Percentiles rank a stretch among this genome's conserved stretches.
These are phyloP conservation scores for Callimorpha dominula DNA, from an alignment of 2,888 invertebrate species.

Conservation along the genomic window DNA sequence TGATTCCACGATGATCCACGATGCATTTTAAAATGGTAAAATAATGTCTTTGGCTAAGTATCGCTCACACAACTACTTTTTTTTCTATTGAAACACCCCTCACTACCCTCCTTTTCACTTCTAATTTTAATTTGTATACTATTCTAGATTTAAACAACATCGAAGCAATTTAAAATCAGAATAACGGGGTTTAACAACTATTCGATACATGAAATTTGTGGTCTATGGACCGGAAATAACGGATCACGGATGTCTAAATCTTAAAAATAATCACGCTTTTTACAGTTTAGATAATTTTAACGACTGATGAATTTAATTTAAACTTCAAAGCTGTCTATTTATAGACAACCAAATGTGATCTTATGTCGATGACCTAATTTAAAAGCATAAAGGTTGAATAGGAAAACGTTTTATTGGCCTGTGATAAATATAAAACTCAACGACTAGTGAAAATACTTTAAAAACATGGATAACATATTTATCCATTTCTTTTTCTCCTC, in stretches of 20 bases:
- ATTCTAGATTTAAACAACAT: background rate
- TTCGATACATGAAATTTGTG: background rate
- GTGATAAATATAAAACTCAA: constrained; percentile 16
- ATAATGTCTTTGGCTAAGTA: background rate
- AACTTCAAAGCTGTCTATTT: constrained; percentile 47
- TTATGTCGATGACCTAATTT: constrained; percentile 36
- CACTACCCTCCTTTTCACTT: background rate
- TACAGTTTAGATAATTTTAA: constrained; percentile 30
- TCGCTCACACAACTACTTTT: background rate
- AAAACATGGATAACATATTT: background rate
- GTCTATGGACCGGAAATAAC: constrained; percentile 16
- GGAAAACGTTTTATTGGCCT: constrained; percentile 20
- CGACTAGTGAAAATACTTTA: background rate
- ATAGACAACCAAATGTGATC: constrained; percentile 36
- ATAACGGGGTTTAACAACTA: background rate
- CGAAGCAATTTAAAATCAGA: constrained; percentile 1
- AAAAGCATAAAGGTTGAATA: constrained; percentile 10
- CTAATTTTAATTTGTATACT: background rate
- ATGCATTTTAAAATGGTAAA: constrained; percentile 25
- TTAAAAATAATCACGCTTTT: constrained; percentile 29
- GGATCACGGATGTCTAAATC: constrained; percentile 19
- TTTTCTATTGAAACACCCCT: background rate
- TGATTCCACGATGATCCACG: constrained; percentile 25
- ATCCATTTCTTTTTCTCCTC: background rate
- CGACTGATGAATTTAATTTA: constrained; percentile 21